phyloP scores from a whole-genome alignment of 2,797 vertebrate genomes.

The Ctenosaura bakeri region DNA sequence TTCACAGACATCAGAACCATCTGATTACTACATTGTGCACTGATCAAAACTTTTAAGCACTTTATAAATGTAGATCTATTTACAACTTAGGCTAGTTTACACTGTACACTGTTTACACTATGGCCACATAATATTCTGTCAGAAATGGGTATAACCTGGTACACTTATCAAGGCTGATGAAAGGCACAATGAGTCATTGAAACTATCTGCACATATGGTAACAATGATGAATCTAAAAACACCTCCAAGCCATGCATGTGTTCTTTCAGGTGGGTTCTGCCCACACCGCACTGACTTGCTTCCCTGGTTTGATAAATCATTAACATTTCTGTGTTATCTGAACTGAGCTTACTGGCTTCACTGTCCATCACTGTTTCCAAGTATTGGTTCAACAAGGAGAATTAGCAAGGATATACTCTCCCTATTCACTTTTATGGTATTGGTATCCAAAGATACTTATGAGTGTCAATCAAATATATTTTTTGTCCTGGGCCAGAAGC shows the following conservation, averaged over 20 bases:
- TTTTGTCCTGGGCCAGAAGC: not conserved
- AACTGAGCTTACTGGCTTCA: not conserved
- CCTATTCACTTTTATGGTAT: not conserved
- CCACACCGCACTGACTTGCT: too few species aligned
- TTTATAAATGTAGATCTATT: not conserved
- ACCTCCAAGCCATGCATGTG: not conserved
- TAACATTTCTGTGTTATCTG: not conserved
- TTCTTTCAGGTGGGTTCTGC: not conserved
- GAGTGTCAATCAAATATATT: not conserved
- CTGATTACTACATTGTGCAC: not conserved
- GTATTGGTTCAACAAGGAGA: not conserved
- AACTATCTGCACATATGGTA: not conserved
- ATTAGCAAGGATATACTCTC: not conserved
- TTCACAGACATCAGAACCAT: not conserved
- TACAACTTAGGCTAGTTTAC: not conserved
- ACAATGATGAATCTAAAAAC: not conserved
- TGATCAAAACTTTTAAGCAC: not conserved
- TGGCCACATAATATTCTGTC: not conserved
- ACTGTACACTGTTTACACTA: too few species aligned
- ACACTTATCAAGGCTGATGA: not conserved
- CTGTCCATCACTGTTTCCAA: not conserved
- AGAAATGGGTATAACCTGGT: not conserved
- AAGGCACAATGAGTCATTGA: not conserved
- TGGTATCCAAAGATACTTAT: too few species aligned
- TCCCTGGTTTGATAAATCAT: not conserved